Conservation (phyloP, 2,113 vertebrate genomes). For the Plectropomus leopardus region DNA sequence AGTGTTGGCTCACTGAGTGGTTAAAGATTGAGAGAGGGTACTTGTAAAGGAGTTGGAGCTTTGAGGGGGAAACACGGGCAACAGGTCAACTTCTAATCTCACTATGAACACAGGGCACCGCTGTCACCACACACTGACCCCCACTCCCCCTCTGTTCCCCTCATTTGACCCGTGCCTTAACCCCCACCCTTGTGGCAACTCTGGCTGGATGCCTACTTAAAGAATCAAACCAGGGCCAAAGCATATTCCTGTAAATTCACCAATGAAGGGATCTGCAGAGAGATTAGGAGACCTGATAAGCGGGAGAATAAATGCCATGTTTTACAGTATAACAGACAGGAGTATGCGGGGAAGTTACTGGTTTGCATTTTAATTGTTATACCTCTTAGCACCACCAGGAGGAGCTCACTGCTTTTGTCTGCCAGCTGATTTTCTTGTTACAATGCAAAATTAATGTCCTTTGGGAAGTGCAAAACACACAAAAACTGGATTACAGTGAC, state of each 20-base stretch:
- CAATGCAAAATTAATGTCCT: background rate
- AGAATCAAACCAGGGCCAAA: background rate
- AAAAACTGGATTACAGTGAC: constrained; percentile 16
- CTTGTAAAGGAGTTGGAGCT: background rate
- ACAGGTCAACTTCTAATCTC: constrained; percentile 55
- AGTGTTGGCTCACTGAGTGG: background rate
- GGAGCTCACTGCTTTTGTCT: constrained; percentile 11
- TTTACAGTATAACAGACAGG: background rate
- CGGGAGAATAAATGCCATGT: background rate
- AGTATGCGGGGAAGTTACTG: too few relatives aligned
- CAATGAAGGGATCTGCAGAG: background rate
- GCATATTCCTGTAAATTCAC: constrained; percentile 31
- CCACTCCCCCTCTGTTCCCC: constrained; percentile 34
- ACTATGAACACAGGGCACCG: constrained; percentile 37
- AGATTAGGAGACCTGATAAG: background rate
- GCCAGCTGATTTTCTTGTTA: background rate
- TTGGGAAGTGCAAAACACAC: background rate
- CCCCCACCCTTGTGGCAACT: background rate
- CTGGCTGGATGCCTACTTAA: background rate
- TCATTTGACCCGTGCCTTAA: constrained; percentile 18
- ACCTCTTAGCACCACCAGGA: constrained; percentile 13
- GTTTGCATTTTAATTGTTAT: background rate
- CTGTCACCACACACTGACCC: constrained; percentile 40
- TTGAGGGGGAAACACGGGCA: background rate
- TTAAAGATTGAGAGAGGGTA: constrained; percentile 3